These are phyloP conservation scores for Dendrocincla tyrannina DNA, from an alignment of 2,797 vertebrate species.

Conservation along the genomic window DNA sequence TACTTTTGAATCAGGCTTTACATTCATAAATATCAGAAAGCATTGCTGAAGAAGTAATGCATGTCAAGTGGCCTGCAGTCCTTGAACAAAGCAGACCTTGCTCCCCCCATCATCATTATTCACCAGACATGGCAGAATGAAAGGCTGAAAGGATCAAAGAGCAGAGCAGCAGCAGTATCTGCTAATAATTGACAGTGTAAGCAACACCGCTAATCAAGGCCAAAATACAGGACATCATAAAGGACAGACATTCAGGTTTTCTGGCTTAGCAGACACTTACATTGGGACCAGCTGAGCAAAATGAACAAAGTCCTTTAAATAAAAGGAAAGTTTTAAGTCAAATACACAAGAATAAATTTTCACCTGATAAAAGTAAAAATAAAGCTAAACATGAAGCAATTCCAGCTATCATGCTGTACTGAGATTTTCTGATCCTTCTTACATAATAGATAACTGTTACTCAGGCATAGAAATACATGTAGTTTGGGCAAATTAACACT, in stretches of 20 bases:
- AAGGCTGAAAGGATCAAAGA: slow-evolving; percentile 60
- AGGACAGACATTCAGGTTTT: not conserved
- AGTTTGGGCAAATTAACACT: not conserved
- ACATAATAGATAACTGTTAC: not conserved
- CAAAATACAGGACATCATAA: not conserved
- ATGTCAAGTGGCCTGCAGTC: slow-evolving; percentile 3
- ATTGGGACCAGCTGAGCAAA: not conserved
- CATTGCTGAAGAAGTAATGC: slow-evolving; percentile 1
- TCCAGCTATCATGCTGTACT: not conserved
- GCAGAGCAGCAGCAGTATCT: slow-evolving; percentile 38
- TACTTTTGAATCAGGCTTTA: not conserved
- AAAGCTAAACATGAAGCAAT: not conserved
- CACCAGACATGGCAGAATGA: slow-evolving; percentile 26
- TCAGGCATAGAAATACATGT: not conserved
- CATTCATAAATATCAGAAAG: slow-evolving; percentile 22
- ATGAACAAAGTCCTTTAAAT: not conserved
- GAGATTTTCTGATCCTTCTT: not conserved
- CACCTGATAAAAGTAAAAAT: not conserved
- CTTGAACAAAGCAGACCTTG: slow-evolving; percentile 33
- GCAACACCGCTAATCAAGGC: slow-evolving; percentile 24
- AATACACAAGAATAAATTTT: not conserved
- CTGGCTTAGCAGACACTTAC: not conserved
- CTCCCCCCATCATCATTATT: slow-evolving; percentile 32
- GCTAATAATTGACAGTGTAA: slow-evolving; percentile 34
- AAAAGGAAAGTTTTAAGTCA: not conserved